Base-by-base conservation (phyloP, 2,797 vertebrate species). In the Trachops cirrhosus region DNA sequence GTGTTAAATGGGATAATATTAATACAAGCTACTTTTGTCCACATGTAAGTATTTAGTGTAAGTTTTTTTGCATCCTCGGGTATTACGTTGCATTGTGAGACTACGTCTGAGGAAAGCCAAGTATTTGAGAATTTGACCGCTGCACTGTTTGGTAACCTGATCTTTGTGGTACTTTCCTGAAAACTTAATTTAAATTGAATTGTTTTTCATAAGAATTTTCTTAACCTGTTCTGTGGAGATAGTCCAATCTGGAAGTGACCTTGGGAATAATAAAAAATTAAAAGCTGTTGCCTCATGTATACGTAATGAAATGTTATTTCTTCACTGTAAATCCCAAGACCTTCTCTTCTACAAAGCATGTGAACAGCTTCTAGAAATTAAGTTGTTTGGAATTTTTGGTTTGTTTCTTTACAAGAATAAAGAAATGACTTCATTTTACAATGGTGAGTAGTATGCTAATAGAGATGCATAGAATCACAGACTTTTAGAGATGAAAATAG, bases 401-500 rank as follows among this genome's bases (percentile, higher is more conserved):
- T 96, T 80, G 15, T 84, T 94, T 82, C 29, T 79, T 97, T 74
- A 50, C 39, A 84, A 54, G 62, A 34, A 4, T 62, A 37, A 9
- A 91, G n/a, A 83, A 93, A 50, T 89, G 59, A 75, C 46, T 68
- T n/a, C 11, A 39, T 79, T 95, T 91, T 84, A 39, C 29, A 68
- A 37, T 93, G 59, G 10, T 77, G 41, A 92, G 34, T 91, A 78
- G 57, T 92, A 59, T 96, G 77, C 21, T 96, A 86, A 91, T 82
- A 80, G 71, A 71, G 77, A 86, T 24, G 77, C n/a, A 50, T 21
- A 57, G 50, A 79, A 32, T 91, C 29, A 46, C 26, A 67, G 80
- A 71, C 68, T 71, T 84, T 90, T 64, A 87, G 86, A 92, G 73
- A 50, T 73, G 57, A 92, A 94, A 92, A 96, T 85, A 92, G 84